These are phyloP conservation scores for Onychostoma macrolepis DNA, from an alignment of 2,113 vertebrate genomes.

Conservation along the genomic window DNA sequence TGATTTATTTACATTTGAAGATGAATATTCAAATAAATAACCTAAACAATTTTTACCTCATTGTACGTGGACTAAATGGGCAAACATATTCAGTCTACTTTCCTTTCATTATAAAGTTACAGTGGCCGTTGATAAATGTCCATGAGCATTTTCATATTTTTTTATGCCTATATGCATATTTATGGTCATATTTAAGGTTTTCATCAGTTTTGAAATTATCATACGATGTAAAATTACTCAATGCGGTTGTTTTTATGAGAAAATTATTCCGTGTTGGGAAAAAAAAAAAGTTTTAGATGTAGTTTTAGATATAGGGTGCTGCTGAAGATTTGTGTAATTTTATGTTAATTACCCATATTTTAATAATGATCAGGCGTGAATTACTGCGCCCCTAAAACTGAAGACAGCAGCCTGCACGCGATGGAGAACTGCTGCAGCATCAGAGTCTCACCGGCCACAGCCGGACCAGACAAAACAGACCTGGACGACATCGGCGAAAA, in stretches of 20 bases:
- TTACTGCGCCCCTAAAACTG: slow-evolving; percentile 85
- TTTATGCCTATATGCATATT: not conserved
- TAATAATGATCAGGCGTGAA: slow-evolving; percentile 68
- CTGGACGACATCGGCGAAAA: slow-evolving; percentile 91
- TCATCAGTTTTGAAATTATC: not conserved
- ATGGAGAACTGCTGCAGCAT: slow-evolving; percentile 87
- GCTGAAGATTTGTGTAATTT: not conserved
- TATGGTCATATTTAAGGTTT: not conserved
- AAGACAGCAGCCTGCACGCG: slow-evolving; percentile 84
- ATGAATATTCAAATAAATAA: not conserved
- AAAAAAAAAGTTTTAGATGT: not conserved
- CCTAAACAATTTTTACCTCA: not conserved
- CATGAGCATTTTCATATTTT: not conserved
- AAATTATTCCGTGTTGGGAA: not conserved
- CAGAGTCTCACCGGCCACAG: slow-evolving; percentile 83
- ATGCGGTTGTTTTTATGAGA: not conserved
- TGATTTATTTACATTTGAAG: not conserved
- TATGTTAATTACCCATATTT: not conserved
- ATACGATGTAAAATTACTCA: not conserved
- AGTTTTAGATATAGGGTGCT: not conserved
- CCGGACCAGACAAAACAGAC: slow-evolving; percentile 83
- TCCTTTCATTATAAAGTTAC: not conserved
- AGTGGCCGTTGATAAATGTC: not conserved
- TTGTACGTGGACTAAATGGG: not conserved
- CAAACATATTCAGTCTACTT: not conserved